These are phyloP conservation scores for Platysternon megacephalum DNA, from an alignment of 2,113 vertebrate species.

Conservation along the genomic window DNA sequence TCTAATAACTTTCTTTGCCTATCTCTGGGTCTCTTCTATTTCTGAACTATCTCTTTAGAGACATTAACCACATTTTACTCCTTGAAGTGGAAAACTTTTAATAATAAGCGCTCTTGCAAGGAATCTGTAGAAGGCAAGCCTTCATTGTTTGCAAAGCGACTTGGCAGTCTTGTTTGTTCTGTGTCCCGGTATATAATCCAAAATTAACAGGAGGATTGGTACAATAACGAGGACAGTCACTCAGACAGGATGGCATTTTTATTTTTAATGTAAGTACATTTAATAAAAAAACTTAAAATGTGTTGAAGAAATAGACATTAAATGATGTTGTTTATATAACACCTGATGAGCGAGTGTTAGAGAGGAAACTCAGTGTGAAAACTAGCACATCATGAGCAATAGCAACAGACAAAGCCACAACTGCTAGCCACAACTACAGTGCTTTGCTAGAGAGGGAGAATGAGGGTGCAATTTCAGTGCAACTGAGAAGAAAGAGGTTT, in stretches of 20 bases:
- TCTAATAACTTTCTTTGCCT: neutral
- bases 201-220: slow-evolving; percentile 59
- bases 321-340: slow-evolving; percentile 11
- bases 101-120: neutral
- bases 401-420: neutral
- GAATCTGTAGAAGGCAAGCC: neutral
- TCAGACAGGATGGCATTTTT: slow-evolving; percentile 26
- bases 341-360: neutral
- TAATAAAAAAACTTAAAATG: neutral
- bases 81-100: slow-evolving; percentile 10
- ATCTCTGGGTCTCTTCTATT: neutral
- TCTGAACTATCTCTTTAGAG: neutral
- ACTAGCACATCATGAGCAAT: neutral
- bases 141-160: slow-evolving; percentile 45
- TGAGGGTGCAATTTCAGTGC: neutral
- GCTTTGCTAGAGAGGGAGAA: neutral
- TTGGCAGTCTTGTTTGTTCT: slow-evolving; percentile 51
- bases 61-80: neutral
- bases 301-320: neutral
- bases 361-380: fast-evolving
- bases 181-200: slow-evolving; percentile 46
- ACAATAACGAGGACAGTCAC: slow-evolving; percentile 31
- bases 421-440: neutral
- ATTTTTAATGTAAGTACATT: slow-evolving; percentile 45
- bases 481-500: neutral